Base-by-base conservation (phyloP, 2,113 vertebrate genomes). In the Centropus unirufus region DNA sequence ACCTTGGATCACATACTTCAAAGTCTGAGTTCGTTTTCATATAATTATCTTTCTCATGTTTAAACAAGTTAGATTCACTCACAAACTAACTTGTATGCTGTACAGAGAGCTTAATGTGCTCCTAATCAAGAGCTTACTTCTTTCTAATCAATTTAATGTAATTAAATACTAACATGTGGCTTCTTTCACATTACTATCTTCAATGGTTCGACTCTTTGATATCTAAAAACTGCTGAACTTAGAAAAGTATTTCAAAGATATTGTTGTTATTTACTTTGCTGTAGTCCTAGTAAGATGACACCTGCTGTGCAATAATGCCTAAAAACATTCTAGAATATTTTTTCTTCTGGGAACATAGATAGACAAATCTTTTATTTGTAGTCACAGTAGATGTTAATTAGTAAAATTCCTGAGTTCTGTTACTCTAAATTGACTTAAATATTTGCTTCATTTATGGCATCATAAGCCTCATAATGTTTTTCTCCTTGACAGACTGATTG, bases 121-220 rank as follows among this genome's bases (percentile, higher is more conserved):
- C 18, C 57, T 8, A 87, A 51, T 93, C 57, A 89, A 68, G n/a
- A 49, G 6, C 14, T 89, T 67, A 14, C 40, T 39, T 90, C n/a
- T 89, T 84, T 69, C 40, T 91, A 85, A 88, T 79, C 70, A 91
- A 54, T 76, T 87, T 69, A 90, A 80, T 66, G 34, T 69, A 82
- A 93, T 89, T 89, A 89, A 92, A 69, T 51, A 52, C 62, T 79
- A 85, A 85, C 36, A 9, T 36, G 36, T 36, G 36, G 36, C 36
- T 36, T 36, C 36, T 36, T 36, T 36, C 36, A 68, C 66, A 58
- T 74, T 69, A 73, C 36, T 20, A 40, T 49, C 22, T 82, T 79
- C 66, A 68, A 29, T 62, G 36, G 36, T 87, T 82, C 17, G 69
- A 24, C 6, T 84, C 54, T 93, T 91, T 87, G 70, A 79, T 85